Conservation (phyloP, 2,113 vertebrate genomes). For the Chloropsis cyanopogon region DNA sequence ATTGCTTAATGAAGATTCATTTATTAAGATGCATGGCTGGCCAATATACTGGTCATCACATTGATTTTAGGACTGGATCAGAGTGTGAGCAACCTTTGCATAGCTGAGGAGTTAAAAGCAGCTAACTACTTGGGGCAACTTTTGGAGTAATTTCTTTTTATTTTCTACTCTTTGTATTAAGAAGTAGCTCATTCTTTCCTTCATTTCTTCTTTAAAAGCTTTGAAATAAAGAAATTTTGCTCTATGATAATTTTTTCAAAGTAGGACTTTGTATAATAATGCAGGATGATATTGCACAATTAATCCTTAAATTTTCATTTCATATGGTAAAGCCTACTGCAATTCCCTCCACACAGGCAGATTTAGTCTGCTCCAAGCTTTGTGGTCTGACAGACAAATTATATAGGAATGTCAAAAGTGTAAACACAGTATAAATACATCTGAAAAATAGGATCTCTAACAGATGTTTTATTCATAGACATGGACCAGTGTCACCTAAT, state of each 20-base stretch:
- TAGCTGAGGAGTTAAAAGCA: background rate
- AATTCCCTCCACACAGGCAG: background rate
- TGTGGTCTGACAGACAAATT: slow-evolving; percentile 29
- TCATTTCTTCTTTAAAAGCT: background rate
- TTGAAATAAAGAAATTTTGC: background rate
- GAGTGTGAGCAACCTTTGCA: background rate
- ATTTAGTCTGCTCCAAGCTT: background rate
- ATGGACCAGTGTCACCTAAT: background rate
- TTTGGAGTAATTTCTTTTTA: background rate
- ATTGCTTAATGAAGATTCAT: background rate
- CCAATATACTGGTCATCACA: background rate
- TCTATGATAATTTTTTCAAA: background rate
- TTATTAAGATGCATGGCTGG: background rate
- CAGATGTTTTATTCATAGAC: slow-evolving; percentile 3
- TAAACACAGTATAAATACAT: background rate
- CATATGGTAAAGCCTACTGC: background rate
- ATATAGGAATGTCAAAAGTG: background rate
- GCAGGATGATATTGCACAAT: background rate
- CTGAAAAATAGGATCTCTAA: background rate
- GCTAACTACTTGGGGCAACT: background rate
- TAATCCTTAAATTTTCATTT: background rate
- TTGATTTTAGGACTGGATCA: background rate
- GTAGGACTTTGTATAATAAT: background rate
- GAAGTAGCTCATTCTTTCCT: background rate
- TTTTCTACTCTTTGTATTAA: background rate